Evolutionary conservation across 2,888 invertebrate species (phyloP).

Genomic region (Strigamia crassipes): DNA sequence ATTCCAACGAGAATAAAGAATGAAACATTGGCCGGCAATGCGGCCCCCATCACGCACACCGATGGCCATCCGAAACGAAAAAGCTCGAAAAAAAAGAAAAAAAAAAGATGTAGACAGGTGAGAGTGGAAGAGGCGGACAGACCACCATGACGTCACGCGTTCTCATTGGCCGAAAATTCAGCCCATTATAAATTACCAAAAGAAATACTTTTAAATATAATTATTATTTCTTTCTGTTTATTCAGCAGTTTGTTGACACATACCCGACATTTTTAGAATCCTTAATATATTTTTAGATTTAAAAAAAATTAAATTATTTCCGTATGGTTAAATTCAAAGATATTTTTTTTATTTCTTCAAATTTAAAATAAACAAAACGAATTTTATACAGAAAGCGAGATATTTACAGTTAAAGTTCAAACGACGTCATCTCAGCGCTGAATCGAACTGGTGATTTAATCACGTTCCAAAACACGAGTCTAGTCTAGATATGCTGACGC

Average conservation of each 20-base stretch:
- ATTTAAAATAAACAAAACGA: background rate
- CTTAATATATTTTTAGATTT: no score
- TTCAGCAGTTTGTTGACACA: background rate
- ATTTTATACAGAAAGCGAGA: background rate
- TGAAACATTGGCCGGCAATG: constrained; percentile 14
- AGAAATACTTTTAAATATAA: background rate
- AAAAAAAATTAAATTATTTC: no score
- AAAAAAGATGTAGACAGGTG: background rate
- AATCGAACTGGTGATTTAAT: background rate
- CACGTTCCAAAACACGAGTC: background rate
- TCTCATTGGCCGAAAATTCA: background rate
- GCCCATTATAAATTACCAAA: background rate
- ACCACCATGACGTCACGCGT: background rate
- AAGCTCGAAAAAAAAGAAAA: background rate
- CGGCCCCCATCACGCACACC: constrained; percentile 30
- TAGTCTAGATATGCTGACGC: background rate
- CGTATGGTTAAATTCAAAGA: no score
- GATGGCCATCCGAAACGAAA: constrained; percentile 3
- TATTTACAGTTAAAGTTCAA: background rate
- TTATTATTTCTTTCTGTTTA: background rate
- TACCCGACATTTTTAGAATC: no score
- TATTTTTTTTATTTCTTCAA: no score
- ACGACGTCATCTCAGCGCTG: background rate
- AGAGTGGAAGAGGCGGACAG: background rate
- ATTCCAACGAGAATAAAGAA: constrained; percentile 5